phyloP scores from a whole-genome alignment of 2,797 vertebrate genomes.

The Scarus forsteni region DNA sequence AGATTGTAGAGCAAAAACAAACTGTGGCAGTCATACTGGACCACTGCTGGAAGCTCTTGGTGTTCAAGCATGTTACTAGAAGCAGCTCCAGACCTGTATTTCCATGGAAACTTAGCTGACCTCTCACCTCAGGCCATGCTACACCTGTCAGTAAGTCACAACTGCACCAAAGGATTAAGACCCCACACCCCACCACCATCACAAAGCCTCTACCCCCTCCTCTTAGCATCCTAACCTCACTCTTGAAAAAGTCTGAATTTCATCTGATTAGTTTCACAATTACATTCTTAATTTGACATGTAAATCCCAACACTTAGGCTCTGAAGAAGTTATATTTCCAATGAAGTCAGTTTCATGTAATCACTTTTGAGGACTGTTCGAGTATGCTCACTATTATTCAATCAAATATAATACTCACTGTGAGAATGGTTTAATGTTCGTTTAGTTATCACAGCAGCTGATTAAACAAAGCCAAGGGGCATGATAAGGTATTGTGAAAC shows the following conservation, averaged over 20 bases:
- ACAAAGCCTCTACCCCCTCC: neutral
- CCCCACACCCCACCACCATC: neutral
- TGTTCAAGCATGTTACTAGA: conserved; percentile 20
- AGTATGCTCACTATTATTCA: too few relatives aligned
- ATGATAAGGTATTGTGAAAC: too few relatives aligned
- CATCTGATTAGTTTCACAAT: too few relatives aligned
- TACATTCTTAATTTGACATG: too few relatives aligned
- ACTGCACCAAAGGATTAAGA: conserved; percentile 41
- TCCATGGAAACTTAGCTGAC: conserved; percentile 53
- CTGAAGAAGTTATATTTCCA: too few relatives aligned
- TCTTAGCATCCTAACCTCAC: neutral
- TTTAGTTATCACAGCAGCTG: too few relatives aligned
- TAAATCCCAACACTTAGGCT: too few relatives aligned
- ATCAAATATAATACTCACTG: too few relatives aligned
- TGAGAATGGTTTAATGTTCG: too few relatives aligned
- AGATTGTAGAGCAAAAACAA: neutral
- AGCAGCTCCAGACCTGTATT: conserved; percentile 45
- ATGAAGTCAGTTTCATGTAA: too few relatives aligned
- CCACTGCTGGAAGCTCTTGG: neutral
- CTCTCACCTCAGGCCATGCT: conserved; percentile 51
- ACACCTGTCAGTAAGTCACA: conserved; percentile 78
- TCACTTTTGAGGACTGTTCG: too few relatives aligned
- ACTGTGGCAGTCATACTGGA: neutral
- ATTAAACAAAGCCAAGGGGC: too few relatives aligned
- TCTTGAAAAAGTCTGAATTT: neutral